Percentiles rank a stretch among this genome's conserved stretches.
These are phyloP conservation scores for Odontamblyopus lacepedii DNA, from an alignment of 2,797 vertebrate species.

Conservation along the genomic window DNA sequence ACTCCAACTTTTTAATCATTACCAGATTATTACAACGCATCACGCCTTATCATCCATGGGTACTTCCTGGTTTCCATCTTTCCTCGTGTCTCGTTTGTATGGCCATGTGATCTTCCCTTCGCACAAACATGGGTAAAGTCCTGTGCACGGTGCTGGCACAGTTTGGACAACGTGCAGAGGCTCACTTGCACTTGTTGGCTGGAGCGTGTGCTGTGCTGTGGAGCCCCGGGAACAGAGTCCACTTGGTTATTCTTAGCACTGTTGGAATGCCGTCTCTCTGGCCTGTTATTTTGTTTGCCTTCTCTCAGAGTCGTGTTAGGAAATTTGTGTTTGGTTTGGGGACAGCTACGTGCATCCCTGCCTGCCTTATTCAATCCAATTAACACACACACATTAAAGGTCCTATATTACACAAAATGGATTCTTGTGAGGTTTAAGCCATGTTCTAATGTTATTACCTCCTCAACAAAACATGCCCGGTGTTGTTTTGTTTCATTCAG, in stretches of 20 bases:
- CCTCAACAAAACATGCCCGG: too few species aligned
- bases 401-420: too few species aligned
- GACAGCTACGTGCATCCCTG: constrained; percentile 45
- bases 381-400: too few species aligned
- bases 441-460: too few species aligned
- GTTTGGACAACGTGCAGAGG: constrained; percentile 42
- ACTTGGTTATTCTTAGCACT: constrained; percentile 78
- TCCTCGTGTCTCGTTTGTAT: not conserved
- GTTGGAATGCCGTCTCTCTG: constrained; percentile 77
- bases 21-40: not conserved
- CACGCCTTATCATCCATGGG: not conserved
- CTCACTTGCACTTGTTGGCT: constrained; percentile 52
- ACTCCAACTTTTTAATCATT: not conserved
- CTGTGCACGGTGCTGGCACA: constrained; percentile 25
- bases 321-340: constrained; percentile 59
- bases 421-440: too few species aligned
- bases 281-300: constrained; percentile 76
- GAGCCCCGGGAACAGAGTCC: constrained; percentile 63
- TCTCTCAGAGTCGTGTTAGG: constrained; percentile 58
- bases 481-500: too few species aligned
- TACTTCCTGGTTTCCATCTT: not conserved
- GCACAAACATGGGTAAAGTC: constrained; percentile 15
- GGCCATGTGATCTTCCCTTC: not conserved
- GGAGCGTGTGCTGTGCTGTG: constrained; percentile 65
- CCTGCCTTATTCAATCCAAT: constrained; percentile 15